Evolutionary conservation across 2,888 invertebrate genomes (phyloP).

Genomic region (Sericinus montela): DNA sequence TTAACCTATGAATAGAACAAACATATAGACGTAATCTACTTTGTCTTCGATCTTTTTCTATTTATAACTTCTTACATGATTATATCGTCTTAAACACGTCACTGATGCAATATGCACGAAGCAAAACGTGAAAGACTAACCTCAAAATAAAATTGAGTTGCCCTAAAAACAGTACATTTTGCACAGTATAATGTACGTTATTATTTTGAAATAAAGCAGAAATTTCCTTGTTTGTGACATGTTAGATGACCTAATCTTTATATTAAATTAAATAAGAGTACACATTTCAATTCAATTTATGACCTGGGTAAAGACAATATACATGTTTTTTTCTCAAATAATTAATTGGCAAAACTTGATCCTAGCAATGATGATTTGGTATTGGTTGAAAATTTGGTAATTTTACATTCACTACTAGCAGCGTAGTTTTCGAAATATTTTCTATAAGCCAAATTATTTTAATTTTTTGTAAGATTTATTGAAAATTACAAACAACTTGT

Average conservation of each 20-base stretch:
- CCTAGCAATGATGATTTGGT: too few relatives aligned
- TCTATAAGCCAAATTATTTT: too few relatives aligned
- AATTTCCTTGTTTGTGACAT: neutral
- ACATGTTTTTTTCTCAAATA: too few relatives aligned
- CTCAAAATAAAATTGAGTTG: neutral
- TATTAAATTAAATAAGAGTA: constrained; percentile 15
- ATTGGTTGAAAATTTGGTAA: too few relatives aligned
- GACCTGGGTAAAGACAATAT: neutral
- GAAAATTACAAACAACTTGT: too few relatives aligned
- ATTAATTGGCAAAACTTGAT: too few relatives aligned
- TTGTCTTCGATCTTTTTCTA: constrained; percentile 1
- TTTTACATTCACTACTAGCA: too few relatives aligned
- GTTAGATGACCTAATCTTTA: constrained; percentile 13
- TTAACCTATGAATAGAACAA: constrained; percentile 50
- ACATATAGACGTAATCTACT: constrained; percentile 48
- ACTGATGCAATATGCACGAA: constrained; percentile 4
- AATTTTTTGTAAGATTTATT: too few relatives aligned
- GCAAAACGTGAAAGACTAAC: constrained; percentile 5
- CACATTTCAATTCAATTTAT: constrained; percentile 10
- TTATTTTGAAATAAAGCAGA: neutral
- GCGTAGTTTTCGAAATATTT: too few relatives aligned
- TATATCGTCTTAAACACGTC: constrained; percentile 2
- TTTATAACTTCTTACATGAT: neutral
- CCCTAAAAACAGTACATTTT: neutral
- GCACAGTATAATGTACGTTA: neutral